Base-by-base conservation (phyloP, 2,888 invertebrate species). In the Diarsia dahlii region DNA sequence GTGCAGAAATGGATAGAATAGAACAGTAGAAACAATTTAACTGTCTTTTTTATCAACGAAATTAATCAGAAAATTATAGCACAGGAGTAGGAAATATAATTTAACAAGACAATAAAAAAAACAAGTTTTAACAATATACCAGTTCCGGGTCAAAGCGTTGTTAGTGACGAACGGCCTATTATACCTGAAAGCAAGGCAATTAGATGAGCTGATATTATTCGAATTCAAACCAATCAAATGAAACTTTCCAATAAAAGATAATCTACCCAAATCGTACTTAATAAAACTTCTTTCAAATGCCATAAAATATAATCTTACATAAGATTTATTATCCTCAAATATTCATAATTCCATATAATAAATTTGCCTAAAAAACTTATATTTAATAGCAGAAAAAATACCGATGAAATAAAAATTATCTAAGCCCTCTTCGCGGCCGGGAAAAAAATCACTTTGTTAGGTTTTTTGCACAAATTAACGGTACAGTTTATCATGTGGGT, bases 401-500 rank as follows among this genome's bases (percentile, higher is more conserved):
- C 28, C 56, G 67, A 77, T 78, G 77, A 85, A 77, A 76, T 77
- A 66, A 66, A 80, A 76, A 76, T 71, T 71, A 81, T 78, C 77
- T 68, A 75, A 74, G 72, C 71, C 74, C 34, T 62, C 54, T 54
- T 71, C 50, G 58, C 15, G 70, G 39, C n/a, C 52, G 60, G 63
- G 68, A 76, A 84, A 78, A 77, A 88, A 84, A 80, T 67, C 76
- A 84, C 76, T 79, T 79, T 72, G 52, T 23, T 39, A 63, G 65
- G 71, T 78, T 82, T 77, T 87, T 84, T 68, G 76, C 76, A 71
- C 77, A 88, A 90, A 90, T 89, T 90, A 89, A 84, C 87, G 83
- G 68, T 80, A 78, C 87, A 66, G 84, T 90, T 86, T 87, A 87
- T 90, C 90, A 89, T 83, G 80, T 79, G 54, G 86, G 85, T 80